A percentile compares a stretch with the other conserved stretches of the same genome.
phyloP scores from a whole-genome alignment of 2,113 vertebrate genomes.

The Haemorhous mexicanus region DNA sequence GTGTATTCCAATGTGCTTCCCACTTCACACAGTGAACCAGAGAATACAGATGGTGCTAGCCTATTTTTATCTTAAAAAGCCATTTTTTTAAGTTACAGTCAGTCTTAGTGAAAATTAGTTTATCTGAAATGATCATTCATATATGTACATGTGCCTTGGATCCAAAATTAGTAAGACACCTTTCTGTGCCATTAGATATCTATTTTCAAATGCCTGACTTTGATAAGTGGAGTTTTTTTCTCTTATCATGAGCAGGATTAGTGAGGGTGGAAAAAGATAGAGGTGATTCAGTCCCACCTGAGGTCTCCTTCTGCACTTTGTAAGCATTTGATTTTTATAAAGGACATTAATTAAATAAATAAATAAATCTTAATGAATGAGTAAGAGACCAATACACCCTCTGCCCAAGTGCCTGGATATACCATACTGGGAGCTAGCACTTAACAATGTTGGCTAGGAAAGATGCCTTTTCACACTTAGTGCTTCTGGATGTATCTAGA shows the following conservation, averaged over 20 bases:
- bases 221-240: not conserved
- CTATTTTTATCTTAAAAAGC: constrained; percentile 26
- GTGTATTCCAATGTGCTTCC: not conserved
- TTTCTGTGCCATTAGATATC: not conserved
- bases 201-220: not conserved
- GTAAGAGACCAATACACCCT: not conserved
- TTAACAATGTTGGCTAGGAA: not conserved
- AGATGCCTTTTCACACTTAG: not conserved
- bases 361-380: not conserved
- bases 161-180: not conserved
- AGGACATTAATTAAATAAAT: not conserved
- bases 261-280: constrained; percentile 25
- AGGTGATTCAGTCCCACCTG: constrained; percentile 5
- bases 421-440: not conserved
- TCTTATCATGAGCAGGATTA: not conserved
- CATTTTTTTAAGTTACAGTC: not conserved
- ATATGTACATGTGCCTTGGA: not conserved
- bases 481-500: not conserved
- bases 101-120: not conserved
- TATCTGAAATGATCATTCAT: not conserved
- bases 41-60: constrained; percentile 22
- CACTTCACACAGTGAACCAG: not conserved
- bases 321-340: constrained; percentile 1
- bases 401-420: not conserved
- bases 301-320: not conserved